phyloP scores from a whole-genome alignment of 2,797 vertebrate genomes.

The Channa striata region DNA sequence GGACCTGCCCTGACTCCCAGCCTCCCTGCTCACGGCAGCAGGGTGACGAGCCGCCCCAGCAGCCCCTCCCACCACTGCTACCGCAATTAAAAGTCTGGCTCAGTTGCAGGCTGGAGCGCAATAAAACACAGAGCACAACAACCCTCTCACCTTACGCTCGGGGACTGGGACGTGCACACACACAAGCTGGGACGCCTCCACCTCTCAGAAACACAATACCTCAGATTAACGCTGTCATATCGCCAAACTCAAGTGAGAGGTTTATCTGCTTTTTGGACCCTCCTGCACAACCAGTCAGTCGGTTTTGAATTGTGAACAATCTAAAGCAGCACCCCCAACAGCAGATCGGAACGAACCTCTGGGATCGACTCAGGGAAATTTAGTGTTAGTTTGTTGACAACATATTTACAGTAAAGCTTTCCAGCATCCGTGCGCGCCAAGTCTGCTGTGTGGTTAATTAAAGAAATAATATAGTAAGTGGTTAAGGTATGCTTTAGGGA shows the following conservation, averaged over 20 bases:
- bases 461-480: too few species aligned
- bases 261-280: not conserved
- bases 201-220: slow-evolving; percentile 33
- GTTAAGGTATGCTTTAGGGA: too few species aligned
- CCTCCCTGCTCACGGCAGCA: slow-evolving; percentile 77
- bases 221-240: slow-evolving; percentile 13
- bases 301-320: not conserved
- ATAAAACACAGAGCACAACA: slow-evolving; percentile 79
- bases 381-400: not conserved
- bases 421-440: too few species aligned
- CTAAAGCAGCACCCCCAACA: not conserved
- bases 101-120: slow-evolving; percentile 72
- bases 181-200: slow-evolving; percentile 49
- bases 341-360: not conserved
- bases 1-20: slow-evolving; percentile 85
- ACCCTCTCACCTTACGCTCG: slow-evolving; percentile 78
- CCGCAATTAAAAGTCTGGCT: slow-evolving; percentile 85
- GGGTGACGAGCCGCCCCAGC: slow-evolving; percentile 70
- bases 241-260: not conserved
- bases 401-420: not conserved
- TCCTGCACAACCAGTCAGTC: not conserved
- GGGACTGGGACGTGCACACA: slow-evolving; percentile 59
- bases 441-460: too few species aligned
- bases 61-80: slow-evolving; percentile 64
- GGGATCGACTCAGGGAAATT: not conserved